phyloP scores from a whole-genome alignment of 1,140 invertebrate genomes.

The honey bee (Apis mellifera) region Amel_HAv3.1 CM009931.2:16896501-16897000 shows the following conservation, averaged over 20 bases:
- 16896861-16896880: constrained; percentile 40
- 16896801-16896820: constrained; percentile 13
- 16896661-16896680: neutral
- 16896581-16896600: no score
- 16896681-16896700: neutral
- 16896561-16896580: neutral
- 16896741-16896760: neutral
- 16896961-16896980: constrained; percentile 25
- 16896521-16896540: neutral
- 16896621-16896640: neutral
- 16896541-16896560: constrained; percentile 3
- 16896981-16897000: constrained; percentile 13
- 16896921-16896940: constrained; percentile 36
- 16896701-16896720: neutral
- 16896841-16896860: constrained; percentile 12
- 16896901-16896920: constrained; percentile 9
- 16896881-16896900: constrained; percentile 31
- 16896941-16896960: constrained; percentile 26
- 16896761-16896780: neutral
- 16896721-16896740: neutral
- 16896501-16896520: constrained; percentile 6
- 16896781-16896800: neutral
- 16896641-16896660: neutral
- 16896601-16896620: neutral
- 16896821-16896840: constrained; percentile 13